Evolutionary conservation across 2,888 invertebrate species (phyloP).

Genomic region (Nymphalis c-album): DNA sequence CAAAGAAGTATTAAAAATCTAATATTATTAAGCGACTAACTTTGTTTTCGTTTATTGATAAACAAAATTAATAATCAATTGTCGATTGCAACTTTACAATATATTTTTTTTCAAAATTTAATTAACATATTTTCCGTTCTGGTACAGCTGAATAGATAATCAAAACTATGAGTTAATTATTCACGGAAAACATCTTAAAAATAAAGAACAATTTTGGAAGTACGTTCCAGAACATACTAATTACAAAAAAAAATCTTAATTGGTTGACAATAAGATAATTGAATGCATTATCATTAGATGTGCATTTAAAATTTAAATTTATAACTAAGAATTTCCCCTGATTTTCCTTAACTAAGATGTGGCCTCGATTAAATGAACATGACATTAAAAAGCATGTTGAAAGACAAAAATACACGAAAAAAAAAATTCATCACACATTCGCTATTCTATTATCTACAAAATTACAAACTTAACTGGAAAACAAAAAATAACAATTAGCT

Average conservation of each 20-base stretch:
- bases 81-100: not conserved
- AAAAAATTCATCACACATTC: conserved; percentile 38
- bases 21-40: too few relatives aligned
- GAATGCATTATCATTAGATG: conserved; percentile 1
- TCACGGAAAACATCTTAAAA: not conserved
- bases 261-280: not conserved
- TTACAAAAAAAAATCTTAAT: not conserved
- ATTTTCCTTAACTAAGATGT: conserved; percentile 29
- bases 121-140: too few relatives aligned
- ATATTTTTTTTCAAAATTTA: not conserved
- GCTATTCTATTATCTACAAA: conserved; percentile 49
- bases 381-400: conserved; percentile 17
- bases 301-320: conserved; percentile 18
- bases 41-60: too few relatives aligned
- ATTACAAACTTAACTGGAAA: conserved; percentile 66
- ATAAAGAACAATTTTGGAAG: too few relatives aligned
- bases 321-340: conserved; percentile 29
- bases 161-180: not conserved
- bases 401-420: conserved; percentile 25
- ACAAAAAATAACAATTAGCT: conserved; percentile 54
- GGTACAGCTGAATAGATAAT: too few relatives aligned
- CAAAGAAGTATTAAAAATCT: too few relatives aligned
- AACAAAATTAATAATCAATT: not conserved
- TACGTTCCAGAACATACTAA: not conserved
- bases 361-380: conserved; percentile 14